phyloP scores from a whole-genome alignment of 2,888 invertebrate species.

The Mythimna ferrago region DNA sequence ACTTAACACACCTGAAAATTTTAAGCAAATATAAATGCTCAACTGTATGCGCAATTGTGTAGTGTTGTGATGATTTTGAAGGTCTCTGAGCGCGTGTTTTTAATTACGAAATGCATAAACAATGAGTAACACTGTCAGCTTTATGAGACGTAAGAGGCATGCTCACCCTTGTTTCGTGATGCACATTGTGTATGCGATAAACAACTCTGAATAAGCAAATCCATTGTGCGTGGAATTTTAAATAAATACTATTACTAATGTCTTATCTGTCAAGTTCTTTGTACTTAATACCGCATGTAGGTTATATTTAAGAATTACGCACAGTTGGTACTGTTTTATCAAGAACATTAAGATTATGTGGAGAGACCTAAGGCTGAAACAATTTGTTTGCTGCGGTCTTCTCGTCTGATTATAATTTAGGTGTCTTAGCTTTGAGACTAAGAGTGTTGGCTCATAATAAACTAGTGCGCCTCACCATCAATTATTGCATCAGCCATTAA shows the following conservation, averaged over 20 bases:
- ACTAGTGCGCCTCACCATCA: too few relatives aligned
- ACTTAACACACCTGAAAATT: too few relatives aligned
- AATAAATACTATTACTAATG: constrained; percentile 28
- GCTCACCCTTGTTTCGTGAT: constrained; percentile 3
- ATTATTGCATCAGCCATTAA: too few relatives aligned
- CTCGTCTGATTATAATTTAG: too few relatives aligned
- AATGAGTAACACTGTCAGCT: constrained; percentile 10
- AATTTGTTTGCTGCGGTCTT: too few relatives aligned
- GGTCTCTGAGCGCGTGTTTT: background rate
- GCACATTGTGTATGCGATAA: constrained; percentile 20
- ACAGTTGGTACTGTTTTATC: background rate
- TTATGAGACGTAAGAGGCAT: constrained; percentile 11
- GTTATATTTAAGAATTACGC: background rate
- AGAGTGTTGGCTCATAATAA: too few relatives aligned
- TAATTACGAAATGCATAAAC: constrained; percentile 10
- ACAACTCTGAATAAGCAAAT: constrained; percentile 33
- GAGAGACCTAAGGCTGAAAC: too few relatives aligned
- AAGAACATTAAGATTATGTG: background rate
- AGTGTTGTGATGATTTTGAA: constrained; percentile 10
- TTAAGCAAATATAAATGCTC: background rate
- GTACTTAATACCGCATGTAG: background rate
- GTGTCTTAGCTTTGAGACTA: too few relatives aligned
- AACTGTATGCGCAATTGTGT: background rate
- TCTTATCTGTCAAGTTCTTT: constrained; percentile 34
- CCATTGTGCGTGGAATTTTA: constrained; percentile 39